These are phyloP conservation scores for Bagarius yarrelli DNA, from an alignment of 2,113 vertebrate species.

Conservation along the genomic window DNA sequence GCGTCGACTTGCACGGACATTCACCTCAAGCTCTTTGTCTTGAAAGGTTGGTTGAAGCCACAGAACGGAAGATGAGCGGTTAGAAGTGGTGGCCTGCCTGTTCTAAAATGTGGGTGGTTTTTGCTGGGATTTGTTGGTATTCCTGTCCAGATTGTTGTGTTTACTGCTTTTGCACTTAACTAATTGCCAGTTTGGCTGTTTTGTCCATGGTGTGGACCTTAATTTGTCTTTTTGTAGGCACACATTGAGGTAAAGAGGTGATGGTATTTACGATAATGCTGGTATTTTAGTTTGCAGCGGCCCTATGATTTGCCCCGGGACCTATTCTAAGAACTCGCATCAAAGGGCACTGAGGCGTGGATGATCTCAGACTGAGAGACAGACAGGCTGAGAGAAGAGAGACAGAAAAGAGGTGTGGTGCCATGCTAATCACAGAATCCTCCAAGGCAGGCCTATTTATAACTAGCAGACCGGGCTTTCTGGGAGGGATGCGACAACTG, in stretches of 20 bases:
- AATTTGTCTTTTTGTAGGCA: neutral
- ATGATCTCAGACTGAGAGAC: neutral
- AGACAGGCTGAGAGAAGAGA: constrained; percentile 3
- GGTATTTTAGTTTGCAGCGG: neutral
- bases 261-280: neutral
- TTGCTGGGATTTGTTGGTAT: neutral
- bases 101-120: neutral
- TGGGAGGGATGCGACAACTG: constrained; percentile 15
- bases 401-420: constrained; percentile 36
- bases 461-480: constrained; percentile 14
- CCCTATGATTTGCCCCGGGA: constrained; percentile 12
- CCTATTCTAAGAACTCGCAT: constrained; percentile 18
- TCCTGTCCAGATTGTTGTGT: neutral
- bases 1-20: neutral
- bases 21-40: constrained; percentile 15
- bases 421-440: constrained; percentile 37
- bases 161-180: neutral
- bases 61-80: constrained; percentile 1
- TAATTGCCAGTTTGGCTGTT: neutral
- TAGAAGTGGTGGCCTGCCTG: neutral
- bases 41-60: neutral
- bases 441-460: constrained; percentile 39
- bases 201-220: constrained; percentile 3
- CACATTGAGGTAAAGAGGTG: neutral
- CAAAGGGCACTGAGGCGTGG: constrained; percentile 4